phyloP scores from a whole-genome alignment of 2,888 invertebrate genomes.

The Eilema griseolum region DNA sequence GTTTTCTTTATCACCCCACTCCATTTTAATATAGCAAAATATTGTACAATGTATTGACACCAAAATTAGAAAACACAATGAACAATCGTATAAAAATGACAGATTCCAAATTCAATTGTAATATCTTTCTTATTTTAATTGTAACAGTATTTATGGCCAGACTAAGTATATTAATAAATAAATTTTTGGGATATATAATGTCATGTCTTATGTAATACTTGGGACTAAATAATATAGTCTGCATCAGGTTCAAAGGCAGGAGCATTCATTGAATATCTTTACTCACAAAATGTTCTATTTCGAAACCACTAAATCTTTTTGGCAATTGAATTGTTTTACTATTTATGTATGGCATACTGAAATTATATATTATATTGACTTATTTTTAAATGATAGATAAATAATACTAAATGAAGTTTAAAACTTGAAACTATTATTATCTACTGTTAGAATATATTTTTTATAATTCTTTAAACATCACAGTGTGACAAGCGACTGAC shows the following conservation, averaged over 20 bases:
- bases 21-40: too few relatives aligned
- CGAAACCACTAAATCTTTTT: neutral
- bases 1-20: too few relatives aligned
- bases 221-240: constrained; percentile 18
- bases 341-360: constrained; percentile 64
- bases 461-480: neutral
- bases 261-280: constrained; percentile 27
- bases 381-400: neutral
- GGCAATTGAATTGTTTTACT: constrained; percentile 78
- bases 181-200: constrained; percentile 15
- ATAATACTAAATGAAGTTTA: too few relatives aligned
- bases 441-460: neutral
- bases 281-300: constrained; percentile 5
- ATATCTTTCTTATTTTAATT: too few relatives aligned
- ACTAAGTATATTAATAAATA: constrained; percentile 1
- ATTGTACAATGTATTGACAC: too few relatives aligned
- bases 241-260: constrained; percentile 28
- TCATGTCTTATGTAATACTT: constrained; percentile 28
- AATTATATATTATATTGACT: neutral
- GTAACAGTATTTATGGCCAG: too few relatives aligned
- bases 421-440: too few relatives aligned
- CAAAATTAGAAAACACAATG: too few relatives aligned
- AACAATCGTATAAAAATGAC: too few relatives aligned
- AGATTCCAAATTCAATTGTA: too few relatives aligned
- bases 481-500: neutral